A percentile compares a stretch with the other conserved stretches of the same genome.
These are phyloP conservation scores for Sinodicranocentrus sp. DNA, from an alignment of 2,888 invertebrate genomes.

Conservation along the genomic window DNA sequence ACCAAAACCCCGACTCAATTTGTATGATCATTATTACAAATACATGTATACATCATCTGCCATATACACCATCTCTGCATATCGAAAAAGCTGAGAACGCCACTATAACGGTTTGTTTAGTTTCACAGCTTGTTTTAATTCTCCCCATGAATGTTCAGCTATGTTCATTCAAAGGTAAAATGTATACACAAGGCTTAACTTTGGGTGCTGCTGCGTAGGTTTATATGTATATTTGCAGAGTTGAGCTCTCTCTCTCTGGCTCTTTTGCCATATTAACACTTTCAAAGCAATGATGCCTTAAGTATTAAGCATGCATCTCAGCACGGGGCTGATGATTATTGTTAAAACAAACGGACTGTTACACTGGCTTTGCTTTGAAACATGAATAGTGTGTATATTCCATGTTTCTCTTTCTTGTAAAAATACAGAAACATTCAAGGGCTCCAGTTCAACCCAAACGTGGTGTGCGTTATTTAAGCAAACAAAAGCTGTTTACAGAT, in stretches of 20 bases:
- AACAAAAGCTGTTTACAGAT: constrained; percentile 36
- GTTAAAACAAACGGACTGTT: constrained; percentile 15
- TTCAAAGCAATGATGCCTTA: too few species aligned
- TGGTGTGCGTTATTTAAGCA: constrained; percentile 24
- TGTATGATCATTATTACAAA: neutral
- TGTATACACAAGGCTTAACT: too few species aligned
- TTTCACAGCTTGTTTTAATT: constrained; percentile 17
- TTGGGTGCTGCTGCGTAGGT: neutral
- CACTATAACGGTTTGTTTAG: constrained; percentile 8
- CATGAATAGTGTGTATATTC: neutral
- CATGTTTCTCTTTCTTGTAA: neutral
- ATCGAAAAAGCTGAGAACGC: too few species aligned
- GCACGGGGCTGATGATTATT: constrained; percentile 25
- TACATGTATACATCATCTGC: too few species aligned
- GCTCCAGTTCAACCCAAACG: constrained; percentile 13
- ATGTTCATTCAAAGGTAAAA: too few species aligned
- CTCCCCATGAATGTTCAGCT: neutral
- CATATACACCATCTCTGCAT: too few species aligned
- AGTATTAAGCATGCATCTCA: neutral
- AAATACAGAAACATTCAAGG: constrained; percentile 26
- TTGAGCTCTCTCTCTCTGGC: too few species aligned
- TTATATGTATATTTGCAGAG: constrained; percentile 7
- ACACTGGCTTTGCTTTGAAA: neutral
- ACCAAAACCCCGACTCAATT: neutral
- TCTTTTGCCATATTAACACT: too few species aligned